Conservation (phyloP, 2,113 vertebrate genomes). For the Acinonyx jubatus region DNA sequence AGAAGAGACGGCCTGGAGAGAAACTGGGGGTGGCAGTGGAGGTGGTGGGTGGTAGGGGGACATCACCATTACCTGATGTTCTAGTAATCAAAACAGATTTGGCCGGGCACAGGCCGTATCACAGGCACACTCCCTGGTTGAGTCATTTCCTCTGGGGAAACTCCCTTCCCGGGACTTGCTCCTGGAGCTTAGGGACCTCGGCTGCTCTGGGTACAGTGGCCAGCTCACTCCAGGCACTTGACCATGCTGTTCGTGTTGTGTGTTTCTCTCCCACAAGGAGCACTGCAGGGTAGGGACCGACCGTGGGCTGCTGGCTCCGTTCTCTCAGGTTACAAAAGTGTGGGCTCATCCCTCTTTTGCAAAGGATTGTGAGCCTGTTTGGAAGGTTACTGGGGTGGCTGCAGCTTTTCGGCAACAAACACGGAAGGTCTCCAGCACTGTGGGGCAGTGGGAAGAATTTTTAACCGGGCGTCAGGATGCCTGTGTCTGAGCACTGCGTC, state of each 20-base stretch:
- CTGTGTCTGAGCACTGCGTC: not conserved
- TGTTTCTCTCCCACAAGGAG: not conserved
- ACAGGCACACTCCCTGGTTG: slow-evolving; percentile 72
- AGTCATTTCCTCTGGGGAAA: slow-evolving; percentile 75
- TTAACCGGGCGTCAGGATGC: not conserved
- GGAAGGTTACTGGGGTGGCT: not conserved
- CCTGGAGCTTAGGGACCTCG: not conserved
- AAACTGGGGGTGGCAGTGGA: not conserved
- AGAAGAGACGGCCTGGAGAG: not conserved
- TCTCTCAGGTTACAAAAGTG: not conserved
- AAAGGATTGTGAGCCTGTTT: not conserved
- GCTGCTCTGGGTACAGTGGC: not conserved
- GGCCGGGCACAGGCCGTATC: slow-evolving; percentile 61
- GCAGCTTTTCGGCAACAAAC: not conserved
- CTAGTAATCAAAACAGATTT: slow-evolving; percentile 72
- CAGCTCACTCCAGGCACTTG: not conserved
- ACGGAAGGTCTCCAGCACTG: not conserved
- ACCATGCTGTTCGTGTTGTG: not conserved
- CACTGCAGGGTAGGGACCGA: not conserved
- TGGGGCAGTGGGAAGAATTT: not conserved
- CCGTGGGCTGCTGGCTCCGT: not conserved
- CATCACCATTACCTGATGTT: slow-evolving; percentile 52
- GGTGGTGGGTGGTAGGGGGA: too few relatives aligned
- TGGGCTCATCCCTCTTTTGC: not conserved
- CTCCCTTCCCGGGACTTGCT: slow-evolving; percentile 74